phyloP scores from a whole-genome alignment of 2,113 vertebrate genomes.

The Hyaena hyaena region DNA sequence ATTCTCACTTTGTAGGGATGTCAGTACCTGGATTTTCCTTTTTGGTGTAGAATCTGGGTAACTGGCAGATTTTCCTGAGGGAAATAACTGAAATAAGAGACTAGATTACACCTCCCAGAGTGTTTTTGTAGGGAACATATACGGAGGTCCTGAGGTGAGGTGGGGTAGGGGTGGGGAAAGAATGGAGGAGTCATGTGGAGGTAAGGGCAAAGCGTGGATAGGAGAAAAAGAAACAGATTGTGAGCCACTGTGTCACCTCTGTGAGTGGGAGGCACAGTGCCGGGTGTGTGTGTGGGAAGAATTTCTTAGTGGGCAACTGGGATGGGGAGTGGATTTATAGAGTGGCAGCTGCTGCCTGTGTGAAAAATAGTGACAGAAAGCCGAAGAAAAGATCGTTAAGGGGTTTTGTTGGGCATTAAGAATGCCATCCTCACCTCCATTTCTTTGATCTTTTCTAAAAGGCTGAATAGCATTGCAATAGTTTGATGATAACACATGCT shows the following conservation, averaged over 20 bases:
- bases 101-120: neutral
- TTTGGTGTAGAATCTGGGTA: neutral
- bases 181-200: neutral
- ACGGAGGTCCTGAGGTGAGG: neutral
- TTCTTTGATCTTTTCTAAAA: conserved; percentile 16
- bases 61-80: neutral
- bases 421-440: neutral
- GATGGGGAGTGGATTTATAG: neutral
- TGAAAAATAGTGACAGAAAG: neutral
- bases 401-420: neutral
- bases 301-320: neutral
- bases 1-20: neutral
- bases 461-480: neutral
- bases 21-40: neutral
- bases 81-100: neutral
- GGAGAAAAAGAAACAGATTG: conserved; percentile 28
- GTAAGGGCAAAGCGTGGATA: neutral
- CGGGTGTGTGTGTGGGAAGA: neutral
- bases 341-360: neutral
- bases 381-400: neutral
- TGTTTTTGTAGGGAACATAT: neutral
- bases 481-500: neutral
- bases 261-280: neutral
- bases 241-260: neutral
- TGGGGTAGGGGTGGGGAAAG: neutral